Evolutionary conservation across 2,888 invertebrate species (phyloP).

Genomic region (Aphidoletes aphidimyza): DNA sequence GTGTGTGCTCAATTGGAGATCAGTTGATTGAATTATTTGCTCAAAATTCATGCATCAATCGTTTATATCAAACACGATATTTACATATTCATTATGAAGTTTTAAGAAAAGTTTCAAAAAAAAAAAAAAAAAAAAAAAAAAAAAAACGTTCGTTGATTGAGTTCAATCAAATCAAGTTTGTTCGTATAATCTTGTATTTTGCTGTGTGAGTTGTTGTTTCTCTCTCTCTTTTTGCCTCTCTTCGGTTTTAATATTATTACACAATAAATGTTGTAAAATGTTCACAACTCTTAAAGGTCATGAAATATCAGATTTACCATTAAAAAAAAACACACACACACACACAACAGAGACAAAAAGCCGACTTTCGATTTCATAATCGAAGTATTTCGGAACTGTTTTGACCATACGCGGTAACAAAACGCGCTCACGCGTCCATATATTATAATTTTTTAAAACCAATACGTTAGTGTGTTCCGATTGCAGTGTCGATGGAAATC

Average conservation of each 20-base stretch:
- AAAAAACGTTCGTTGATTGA: background rate
- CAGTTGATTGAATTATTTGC: background rate
- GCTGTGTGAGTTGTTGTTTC: background rate
- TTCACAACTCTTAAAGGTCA: constrained; percentile 33
- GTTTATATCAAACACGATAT: background rate
- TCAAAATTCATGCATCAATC: background rate
- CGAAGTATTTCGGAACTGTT: too few relatives aligned
- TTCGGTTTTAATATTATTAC: background rate
- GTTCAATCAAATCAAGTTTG: constrained; percentile 28
- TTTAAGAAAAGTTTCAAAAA: background rate
- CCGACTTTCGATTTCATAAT: constrained; percentile 42
- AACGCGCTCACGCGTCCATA: background rate
- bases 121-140: too few relatives aligned
- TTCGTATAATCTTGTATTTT: background rate
- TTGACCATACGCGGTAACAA: background rate
- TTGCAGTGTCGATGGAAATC: background rate
- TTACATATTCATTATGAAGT: constrained; percentile 25
- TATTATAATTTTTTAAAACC: too few relatives aligned
- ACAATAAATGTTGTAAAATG: constrained; percentile 1
- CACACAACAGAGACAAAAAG: background rate
- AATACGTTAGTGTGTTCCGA: background rate
- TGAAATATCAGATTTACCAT: background rate
- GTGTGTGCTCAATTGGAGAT: background rate
- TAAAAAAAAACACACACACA: background rate
- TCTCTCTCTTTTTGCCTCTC: background rate